phyloP scores from a whole-genome alignment of 2,797 vertebrate genomes.

The Phaenicophaeus curvirostris region DNA sequence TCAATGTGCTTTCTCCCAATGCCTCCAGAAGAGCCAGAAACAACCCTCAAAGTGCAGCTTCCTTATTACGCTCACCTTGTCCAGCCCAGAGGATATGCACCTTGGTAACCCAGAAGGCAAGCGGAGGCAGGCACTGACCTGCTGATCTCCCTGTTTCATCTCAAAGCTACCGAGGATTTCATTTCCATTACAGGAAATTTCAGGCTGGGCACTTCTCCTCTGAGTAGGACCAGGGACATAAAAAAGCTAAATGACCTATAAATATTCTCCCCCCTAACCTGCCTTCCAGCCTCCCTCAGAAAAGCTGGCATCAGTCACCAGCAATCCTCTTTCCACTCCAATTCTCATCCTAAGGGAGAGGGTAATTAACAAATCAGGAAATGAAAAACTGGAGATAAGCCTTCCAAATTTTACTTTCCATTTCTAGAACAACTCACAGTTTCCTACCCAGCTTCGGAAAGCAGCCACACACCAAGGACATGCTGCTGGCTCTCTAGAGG shows the following conservation, averaged over 20 bases:
- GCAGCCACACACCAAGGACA: background rate
- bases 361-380: conserved; percentile 14
- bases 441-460: background rate
- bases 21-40: background rate
- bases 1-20: background rate
- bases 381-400: background rate
- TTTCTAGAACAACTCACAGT: background rate
- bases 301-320: background rate
- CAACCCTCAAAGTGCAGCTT: fast-evolving
- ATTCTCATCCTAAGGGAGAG: background rate
- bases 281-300: background rate
- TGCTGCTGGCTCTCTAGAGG: background rate
- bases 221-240: background rate
- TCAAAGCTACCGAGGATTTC: background rate
- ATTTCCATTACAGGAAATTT: background rate
- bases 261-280: background rate
- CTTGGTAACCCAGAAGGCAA: background rate
- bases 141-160: background rate
- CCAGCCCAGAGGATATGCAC: background rate
- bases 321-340: background rate
- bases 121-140: background rate
- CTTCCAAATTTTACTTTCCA: background rate
- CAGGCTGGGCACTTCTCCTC: background rate
- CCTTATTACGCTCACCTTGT: fast-evolving
- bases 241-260: background rate